Evolutionary conservation across 2,113 vertebrate species (phyloP).

Genomic region (Mastomys coucha): DNA sequence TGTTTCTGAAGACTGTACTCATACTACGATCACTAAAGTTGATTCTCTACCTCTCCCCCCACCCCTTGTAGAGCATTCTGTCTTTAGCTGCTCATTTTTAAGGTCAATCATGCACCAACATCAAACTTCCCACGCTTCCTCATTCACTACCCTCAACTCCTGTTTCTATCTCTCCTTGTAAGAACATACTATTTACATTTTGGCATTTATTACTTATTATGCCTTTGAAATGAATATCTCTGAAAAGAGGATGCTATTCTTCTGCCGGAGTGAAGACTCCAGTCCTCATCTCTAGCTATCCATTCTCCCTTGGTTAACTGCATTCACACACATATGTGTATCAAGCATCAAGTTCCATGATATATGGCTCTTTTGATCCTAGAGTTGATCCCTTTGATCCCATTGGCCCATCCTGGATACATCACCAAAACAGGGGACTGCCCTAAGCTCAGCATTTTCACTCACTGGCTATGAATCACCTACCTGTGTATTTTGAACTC

Average conservation of each 20-base stretch:
- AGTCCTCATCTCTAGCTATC: fast-evolving
- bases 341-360: neutral
- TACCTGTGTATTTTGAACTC: neutral
- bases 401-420: no score
- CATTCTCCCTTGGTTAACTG: neutral
- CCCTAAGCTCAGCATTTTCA: neutral
- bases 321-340: neutral
- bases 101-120: neutral
- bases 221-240: neutral
- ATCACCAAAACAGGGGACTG: neutral
- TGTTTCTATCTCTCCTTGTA: neutral
- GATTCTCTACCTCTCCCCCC: neutral
- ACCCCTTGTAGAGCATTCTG: fast-evolving
- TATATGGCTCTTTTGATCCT: neutral
- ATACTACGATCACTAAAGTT: no score
- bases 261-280: neutral
- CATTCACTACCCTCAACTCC: no score
- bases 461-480: neutral
- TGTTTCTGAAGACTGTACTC: no score
- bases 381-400: neutral
- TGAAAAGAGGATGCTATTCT: neutral
- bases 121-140: neutral
- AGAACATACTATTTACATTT: neutral
- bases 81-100: neutral
- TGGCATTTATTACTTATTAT: neutral